phyloP scores from a whole-genome alignment of 2,888 invertebrate species.

The Drosophila hamatofila region DNA sequence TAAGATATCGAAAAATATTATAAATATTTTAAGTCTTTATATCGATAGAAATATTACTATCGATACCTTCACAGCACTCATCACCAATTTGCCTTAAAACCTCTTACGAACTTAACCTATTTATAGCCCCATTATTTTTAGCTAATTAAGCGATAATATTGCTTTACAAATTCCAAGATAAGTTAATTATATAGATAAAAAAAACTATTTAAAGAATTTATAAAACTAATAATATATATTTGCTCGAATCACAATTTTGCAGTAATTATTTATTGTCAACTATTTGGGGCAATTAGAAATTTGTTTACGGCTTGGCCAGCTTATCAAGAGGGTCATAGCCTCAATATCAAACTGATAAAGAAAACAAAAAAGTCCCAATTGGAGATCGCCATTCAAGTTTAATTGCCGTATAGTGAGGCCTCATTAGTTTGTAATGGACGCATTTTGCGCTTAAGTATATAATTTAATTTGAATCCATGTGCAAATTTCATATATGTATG shows the following conservation, averaged over 20 bases:
- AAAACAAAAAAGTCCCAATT: not conserved
- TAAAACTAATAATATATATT: constrained; percentile 4
- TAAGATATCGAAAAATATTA: no score
- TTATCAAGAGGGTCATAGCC: constrained; percentile 28
- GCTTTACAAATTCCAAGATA: constrained; percentile 9
- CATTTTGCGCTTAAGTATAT: constrained; percentile 24
- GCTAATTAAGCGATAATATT: not conserved
- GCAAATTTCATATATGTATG: constrained; percentile 65
- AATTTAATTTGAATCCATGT: constrained; percentile 49
- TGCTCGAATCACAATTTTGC: not conserved
- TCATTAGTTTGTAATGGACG: constrained; percentile 37
- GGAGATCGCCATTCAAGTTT: constrained; percentile 30
- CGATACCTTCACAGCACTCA: not conserved
- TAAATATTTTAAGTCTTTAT: not conserved
- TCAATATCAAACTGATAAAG: constrained; percentile 49
- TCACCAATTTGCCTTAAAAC: not conserved
- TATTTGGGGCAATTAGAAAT: not conserved
- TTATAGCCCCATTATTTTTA: not conserved
- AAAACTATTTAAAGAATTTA: not conserved
- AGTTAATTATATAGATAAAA: constrained; percentile 2
- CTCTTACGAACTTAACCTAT: not conserved
- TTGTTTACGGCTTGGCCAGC: not conserved
- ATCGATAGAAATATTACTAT: not conserved
- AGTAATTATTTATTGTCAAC: constrained; percentile 1
- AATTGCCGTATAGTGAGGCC: constrained; percentile 36